These are phyloP conservation scores for Thumatha senex DNA, from an alignment of 2,888 invertebrate species.

Conservation along the genomic window DNA sequence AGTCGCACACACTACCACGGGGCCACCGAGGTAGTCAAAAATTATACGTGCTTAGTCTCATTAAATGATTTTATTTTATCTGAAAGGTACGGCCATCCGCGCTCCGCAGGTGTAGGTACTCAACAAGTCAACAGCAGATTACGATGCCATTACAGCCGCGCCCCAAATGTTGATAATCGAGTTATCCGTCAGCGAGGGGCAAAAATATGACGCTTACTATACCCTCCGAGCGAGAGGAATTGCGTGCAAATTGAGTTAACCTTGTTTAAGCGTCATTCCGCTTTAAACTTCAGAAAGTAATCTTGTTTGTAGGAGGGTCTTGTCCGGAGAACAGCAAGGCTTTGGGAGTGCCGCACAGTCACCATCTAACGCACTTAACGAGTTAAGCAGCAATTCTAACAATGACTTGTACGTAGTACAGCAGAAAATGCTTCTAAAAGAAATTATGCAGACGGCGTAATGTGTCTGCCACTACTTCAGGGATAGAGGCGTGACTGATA, in stretches of 20 bases:
- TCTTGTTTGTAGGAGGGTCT: conserved; percentile 44
- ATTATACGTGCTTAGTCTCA: too few relatives aligned
- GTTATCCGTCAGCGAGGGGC: conserved; percentile 43
- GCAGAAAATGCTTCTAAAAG: too few relatives aligned
- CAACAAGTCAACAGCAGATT: conserved; percentile 46
- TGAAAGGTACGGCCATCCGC: too few relatives aligned
- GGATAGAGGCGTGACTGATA: too few relatives aligned
- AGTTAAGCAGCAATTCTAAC: background rate
- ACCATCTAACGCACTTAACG: background rate
- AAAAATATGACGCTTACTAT: conserved; percentile 40
- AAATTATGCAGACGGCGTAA: too few relatives aligned
- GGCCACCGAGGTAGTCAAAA: too few relatives aligned
- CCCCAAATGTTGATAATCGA: conserved; percentile 56
- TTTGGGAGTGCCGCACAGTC: background rate
- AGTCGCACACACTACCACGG: too few relatives aligned
- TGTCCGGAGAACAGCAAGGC: background rate
- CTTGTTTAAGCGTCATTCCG: conserved; percentile 54
- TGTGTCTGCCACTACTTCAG: too few relatives aligned
- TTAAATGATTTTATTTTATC: too few relatives aligned
- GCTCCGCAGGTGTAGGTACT: background rate
- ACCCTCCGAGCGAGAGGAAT: conserved; percentile 36
- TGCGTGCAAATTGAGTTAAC: conserved; percentile 59
- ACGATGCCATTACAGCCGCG: conserved; percentile 48
- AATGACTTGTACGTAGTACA: background rate
- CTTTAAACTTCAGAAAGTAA: conserved; percentile 58